Conservation (phyloP, 2,113 vertebrate genomes). For the Madoqua kirkii region DNA sequence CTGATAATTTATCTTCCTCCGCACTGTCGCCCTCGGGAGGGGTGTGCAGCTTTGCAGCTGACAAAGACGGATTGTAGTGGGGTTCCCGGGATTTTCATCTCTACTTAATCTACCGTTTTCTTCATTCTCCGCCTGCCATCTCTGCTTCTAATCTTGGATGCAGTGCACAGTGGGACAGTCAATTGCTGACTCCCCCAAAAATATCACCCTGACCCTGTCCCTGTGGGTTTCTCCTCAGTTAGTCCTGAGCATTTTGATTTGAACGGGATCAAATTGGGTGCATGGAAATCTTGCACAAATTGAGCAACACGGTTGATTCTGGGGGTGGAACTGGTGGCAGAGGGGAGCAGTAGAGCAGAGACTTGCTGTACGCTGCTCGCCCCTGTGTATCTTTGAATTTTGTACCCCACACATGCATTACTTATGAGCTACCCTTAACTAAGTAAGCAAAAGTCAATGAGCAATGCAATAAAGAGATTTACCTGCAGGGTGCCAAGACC, state of each 20-base stretch:
- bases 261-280: too few relatives aligned
- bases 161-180: background rate
- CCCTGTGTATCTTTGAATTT: background rate
- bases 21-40: background rate
- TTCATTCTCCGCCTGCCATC: background rate
- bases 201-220: background rate
- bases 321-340: background rate
- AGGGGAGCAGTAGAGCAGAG: background rate
- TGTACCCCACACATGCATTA: background rate
- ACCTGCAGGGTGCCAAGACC: background rate
- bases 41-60: background rate
- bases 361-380: too few relatives aligned
- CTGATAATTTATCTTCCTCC: background rate
- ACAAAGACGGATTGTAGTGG: rapidly evolving
- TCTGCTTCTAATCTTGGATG: background rate
- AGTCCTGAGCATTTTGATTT: background rate
- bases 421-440: background rate
- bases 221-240: background rate
- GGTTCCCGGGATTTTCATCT: background rate
- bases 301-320: background rate
- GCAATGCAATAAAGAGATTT: background rate
- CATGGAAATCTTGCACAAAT: background rate
- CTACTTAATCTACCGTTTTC: background rate
- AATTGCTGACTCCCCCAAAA: background rate
- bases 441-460: background rate